Base-by-base conservation (phyloP, 2,888 invertebrate genomes). In the Kryphioiulus occultus region DNA sequence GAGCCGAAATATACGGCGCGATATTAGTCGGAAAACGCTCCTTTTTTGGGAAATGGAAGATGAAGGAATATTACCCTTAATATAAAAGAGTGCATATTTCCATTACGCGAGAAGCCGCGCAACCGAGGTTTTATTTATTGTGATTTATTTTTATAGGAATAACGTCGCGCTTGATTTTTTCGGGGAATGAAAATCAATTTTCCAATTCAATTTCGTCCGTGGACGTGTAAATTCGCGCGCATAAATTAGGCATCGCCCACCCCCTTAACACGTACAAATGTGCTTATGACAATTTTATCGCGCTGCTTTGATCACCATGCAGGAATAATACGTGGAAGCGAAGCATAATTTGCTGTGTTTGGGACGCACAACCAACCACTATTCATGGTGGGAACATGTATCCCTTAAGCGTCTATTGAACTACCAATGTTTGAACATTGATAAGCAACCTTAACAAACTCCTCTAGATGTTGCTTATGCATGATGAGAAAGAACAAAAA, bases 21-120 rank as follows among this genome's bases (percentile, higher is more conserved):
- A 30, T 78, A 78, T 78, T 78, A 78, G 78, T 78, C 26, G 78
- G 26, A 78, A 78, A 78, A 78, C 78, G 78, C 78, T 78, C 78
- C 30, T 26, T 78, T 78, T 78, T 78, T 7, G 78, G 78, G 30
- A 78, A 78, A 78, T 78, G 78, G 78, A 78, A 78, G 78, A 78
- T 78, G 78, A 78, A 78, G 30, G 30, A 78, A 78, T 78, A 78
- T 78, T 78, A 78, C 78, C 78, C 78, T 78, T 78, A 78, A 78
- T 78, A 78, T 78, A 78, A 78, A 78, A 78, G 78, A 78, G 78
- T 78, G 78, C 78, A 30, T 78, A 78, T 78, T 78, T 78, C 78
- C 78, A 78, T 78, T 78, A 78, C 30, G 78, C 78, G 15, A 78
- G 78, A 30, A 78, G 78, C 26, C 78, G 78, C 15, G 78, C 78